Evolutionary conservation across 2,113 vertebrate genomes (phyloP).

Genomic region (Sylvilagus bachmani): DNA sequence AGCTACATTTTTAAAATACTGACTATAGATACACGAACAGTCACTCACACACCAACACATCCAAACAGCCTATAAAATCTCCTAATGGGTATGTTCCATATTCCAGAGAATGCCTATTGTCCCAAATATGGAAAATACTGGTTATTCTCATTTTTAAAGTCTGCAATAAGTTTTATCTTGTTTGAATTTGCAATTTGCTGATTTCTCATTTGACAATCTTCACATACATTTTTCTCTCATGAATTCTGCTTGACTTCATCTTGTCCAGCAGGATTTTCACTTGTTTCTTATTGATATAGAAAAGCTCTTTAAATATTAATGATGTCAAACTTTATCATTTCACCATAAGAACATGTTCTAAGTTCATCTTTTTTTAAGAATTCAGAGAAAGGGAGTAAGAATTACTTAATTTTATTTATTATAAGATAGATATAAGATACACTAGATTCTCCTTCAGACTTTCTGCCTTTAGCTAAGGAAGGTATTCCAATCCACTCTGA

Average conservation of each 20-base stretch:
- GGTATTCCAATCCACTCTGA: neutral
- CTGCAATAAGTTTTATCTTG: neutral
- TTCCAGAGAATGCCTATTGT: neutral
- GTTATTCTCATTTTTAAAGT: slow-evolving; percentile 8
- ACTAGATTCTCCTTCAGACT: neutral
- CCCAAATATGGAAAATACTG: neutral
- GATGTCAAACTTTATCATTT: neutral
- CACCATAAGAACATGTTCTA: neutral
- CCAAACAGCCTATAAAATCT: neutral
- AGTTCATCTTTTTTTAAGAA: neutral
- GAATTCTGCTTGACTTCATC: neutral
- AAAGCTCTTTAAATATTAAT: neutral
- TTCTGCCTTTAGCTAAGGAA: neutral
- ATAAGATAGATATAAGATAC: neutral
- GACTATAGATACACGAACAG: neutral
- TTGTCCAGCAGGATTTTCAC: neutral
- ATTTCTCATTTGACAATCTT: slow-evolving; percentile 18
- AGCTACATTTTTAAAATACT: neutral
- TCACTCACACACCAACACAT: too few relatives aligned
- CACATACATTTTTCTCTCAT: slow-evolving; percentile 14
- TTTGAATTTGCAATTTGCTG: slow-evolving; percentile 10
- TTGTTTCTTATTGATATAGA: neutral
- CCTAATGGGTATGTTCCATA: neutral
- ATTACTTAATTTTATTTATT: neutral
- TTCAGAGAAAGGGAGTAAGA: neutral